A percentile compares a stretch with the other conserved stretches of the same genome.
Conservation (phyloP, 2,113 vertebrate genomes). For the Symphodus melops region DNA sequence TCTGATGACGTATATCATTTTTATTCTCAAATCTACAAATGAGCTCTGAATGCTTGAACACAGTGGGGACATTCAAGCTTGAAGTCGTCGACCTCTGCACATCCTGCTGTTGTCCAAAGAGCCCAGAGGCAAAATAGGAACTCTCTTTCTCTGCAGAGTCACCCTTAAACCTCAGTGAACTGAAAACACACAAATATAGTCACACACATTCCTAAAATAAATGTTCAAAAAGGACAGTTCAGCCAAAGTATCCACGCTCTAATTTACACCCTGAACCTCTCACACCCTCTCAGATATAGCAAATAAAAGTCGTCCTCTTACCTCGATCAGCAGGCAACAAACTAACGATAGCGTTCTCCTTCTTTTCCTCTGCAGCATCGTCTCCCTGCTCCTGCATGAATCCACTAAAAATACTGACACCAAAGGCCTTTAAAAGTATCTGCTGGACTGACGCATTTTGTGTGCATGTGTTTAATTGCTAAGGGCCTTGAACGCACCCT, state of each 20-base stretch:
- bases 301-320: conserved; percentile 23
- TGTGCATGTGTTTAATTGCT: conserved; percentile 45
- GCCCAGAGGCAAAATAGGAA: conserved; percentile 14
- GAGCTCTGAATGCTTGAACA: background rate
- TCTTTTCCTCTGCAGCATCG: conserved; percentile 53
- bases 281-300: background rate
- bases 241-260: background rate
- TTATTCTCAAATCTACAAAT: background rate
- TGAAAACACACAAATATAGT: conserved; percentile 35
- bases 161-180: conserved; percentile 36
- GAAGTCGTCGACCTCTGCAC: background rate
- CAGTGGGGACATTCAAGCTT: background rate
- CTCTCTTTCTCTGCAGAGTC: background rate
- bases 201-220: conserved; percentile 31
- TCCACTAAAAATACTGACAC: conserved; percentile 46
- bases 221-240: conserved; percentile 32
- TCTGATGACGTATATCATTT: too few species aligned
- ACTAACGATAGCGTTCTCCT: conserved; percentile 45
- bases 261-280: background rate
- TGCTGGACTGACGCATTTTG: conserved; percentile 36
- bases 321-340: conserved; percentile 61
- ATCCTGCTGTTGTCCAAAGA: conserved; percentile 20
- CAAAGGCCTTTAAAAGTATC: conserved; percentile 50
- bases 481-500: conserved; percentile 9
- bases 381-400: conserved; percentile 25